Evolutionary conservation across 2,797 vertebrate species (phyloP).

Genomic region (Hoplostethus mediterraneus): DNA sequence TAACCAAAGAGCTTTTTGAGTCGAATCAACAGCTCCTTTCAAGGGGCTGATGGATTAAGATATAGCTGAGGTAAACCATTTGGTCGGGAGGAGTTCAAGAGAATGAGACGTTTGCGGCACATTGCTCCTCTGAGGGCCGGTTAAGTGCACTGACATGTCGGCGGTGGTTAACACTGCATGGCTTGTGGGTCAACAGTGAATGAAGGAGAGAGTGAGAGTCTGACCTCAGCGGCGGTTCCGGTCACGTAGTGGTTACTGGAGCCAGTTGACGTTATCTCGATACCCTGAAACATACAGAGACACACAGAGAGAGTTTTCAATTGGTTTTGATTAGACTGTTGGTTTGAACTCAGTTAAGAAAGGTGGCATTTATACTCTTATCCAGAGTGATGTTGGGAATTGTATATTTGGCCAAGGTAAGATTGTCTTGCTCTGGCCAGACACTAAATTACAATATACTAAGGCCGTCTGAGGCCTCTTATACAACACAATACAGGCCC

Average conservation of each 20-base stretch:
- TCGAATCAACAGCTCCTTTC: not conserved
- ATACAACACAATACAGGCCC: too few species aligned
- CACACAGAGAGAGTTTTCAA: not conserved
- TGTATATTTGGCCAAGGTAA: too few species aligned
- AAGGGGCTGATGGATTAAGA: not conserved
- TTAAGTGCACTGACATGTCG: slow-evolving; percentile 7
- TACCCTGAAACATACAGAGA: slow-evolving; percentile 80
- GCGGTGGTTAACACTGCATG: slow-evolving; percentile 18
- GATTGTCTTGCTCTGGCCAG: too few species aligned
- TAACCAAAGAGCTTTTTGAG: not conserved
- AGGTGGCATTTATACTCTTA: not conserved
- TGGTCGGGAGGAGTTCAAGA: slow-evolving; percentile 20
- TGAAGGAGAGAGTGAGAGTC: slow-evolving; percentile 28
- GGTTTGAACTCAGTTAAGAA: not conserved
- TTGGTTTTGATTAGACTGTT: too few species aligned
- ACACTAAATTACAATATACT: too few species aligned
- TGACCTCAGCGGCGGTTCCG: slow-evolving; percentile 83
- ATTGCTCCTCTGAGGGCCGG: slow-evolving; percentile 5
- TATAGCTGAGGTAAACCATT: slow-evolving; percentile 1
- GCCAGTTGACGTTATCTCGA: slow-evolving; percentile 90
- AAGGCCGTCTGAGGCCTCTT: too few species aligned
- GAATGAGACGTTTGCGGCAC: slow-evolving; percentile 16
- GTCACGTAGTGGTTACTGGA: slow-evolving; percentile 92
- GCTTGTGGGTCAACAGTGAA: slow-evolving; percentile 17
- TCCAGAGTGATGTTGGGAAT: too few species aligned